A percentile compares a stretch with the other conserved stretches of the same genome.
These are phyloP conservation scores for Eupsilia transversa DNA, from an alignment of 2,888 invertebrate genomes.

Conservation along the genomic window DNA sequence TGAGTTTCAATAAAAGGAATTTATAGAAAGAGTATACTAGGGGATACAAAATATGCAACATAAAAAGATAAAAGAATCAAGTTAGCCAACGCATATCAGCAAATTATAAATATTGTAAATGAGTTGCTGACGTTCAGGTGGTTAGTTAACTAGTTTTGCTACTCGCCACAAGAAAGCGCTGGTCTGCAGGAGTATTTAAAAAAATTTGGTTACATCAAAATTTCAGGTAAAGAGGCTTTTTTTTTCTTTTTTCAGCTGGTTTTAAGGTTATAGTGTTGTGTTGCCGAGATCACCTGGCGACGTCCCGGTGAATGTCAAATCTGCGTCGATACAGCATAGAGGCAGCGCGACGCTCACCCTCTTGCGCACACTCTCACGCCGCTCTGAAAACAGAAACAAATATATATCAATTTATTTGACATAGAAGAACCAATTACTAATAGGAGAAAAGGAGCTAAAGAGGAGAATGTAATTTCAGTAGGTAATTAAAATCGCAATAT, in stretches of 20 bases:
- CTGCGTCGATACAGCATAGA: conserved; percentile 91
- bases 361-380: conserved; percentile 75
- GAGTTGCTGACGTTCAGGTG: not conserved
- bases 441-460: too few species aligned
- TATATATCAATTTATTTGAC: not conserved
- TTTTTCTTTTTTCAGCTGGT: conserved; percentile 59
- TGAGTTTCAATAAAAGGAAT: conserved; percentile 17
- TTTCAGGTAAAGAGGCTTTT: conserved; percentile 43
- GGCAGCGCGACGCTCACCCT: conserved; percentile 81
- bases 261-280: conserved; percentile 56
- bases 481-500: not conserved
- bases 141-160: conserved; percentile 38
- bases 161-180: conserved; percentile 55
- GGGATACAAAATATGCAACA: conserved; percentile 11
- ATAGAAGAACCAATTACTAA: not conserved
- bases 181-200: conserved; percentile 37
- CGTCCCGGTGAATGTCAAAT: conserved; percentile 92
- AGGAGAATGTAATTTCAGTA: not conserved
- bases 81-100: conserved; percentile 27
- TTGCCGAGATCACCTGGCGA: conserved; percentile 91
- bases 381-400: conserved; percentile 78
- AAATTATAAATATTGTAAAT: not conserved
- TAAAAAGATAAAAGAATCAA: conserved; percentile 24
- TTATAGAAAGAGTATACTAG: not conserved
- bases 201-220: conserved; percentile 62